Percentiles rank a stretch among this genome's conserved stretches.
Conservation (phyloP, 1,140 invertebrate species). For the Idris sp. region DNA sequence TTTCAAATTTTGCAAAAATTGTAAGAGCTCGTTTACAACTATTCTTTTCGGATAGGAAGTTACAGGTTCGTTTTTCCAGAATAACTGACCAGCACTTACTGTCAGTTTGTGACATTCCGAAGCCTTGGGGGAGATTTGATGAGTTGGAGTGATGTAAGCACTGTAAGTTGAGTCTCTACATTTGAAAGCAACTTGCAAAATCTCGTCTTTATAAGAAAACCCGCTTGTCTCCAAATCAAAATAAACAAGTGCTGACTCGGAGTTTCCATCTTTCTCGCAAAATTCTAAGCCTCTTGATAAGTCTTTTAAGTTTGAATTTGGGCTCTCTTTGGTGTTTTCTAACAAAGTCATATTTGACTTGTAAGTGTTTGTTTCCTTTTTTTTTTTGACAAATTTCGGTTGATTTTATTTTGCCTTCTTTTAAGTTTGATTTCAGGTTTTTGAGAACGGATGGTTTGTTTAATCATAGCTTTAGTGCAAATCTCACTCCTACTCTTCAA, state of each 20-base stretch:
- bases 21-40: slow-evolving; percentile 18
- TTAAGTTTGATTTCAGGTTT: slow-evolving; percentile 11
- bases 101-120: slow-evolving; percentile 19
- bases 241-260: slow-evolving; percentile 14
- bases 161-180: slow-evolving; percentile 4
- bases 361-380: slow-evolving; percentile 46
- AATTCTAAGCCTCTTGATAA: background rate
- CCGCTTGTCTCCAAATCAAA: slow-evolving; percentile 39
- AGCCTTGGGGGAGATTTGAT: slow-evolving; percentile 21
- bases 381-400: slow-evolving; percentile 23
- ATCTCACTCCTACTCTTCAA: background rate
- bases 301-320: background rate
- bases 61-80: slow-evolving; percentile 20
- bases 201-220: slow-evolving; percentile 30
- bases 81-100: slow-evolving; percentile 13
- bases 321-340: slow-evolving; percentile 1
- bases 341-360: slow-evolving; percentile 41
- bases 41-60: slow-evolving; percentile 25
- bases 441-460: slow-evolving; percentile 15
- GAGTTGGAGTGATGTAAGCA: slow-evolving; percentile 21
- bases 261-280: background rate
- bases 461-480: background rate
- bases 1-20: slow-evolving; percentile 20
- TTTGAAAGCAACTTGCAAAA: slow-evolving; percentile 34
- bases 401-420: slow-evolving; percentile 36